Base-by-base conservation (phyloP, 2,113 vertebrate genomes). In the Etia nguti region DNA sequence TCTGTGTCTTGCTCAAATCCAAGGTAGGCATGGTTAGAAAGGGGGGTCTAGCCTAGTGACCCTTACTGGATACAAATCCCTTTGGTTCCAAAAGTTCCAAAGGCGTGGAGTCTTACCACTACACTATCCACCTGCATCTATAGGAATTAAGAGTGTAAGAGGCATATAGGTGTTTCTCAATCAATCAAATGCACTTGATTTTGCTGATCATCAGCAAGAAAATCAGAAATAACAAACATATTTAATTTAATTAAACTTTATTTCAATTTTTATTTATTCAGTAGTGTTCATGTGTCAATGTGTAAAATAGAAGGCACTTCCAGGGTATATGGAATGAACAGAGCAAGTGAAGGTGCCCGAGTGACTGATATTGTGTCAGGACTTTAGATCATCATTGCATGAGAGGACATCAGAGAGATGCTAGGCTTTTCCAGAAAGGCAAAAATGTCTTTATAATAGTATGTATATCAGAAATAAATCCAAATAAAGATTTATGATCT, bases 401-500 rank as follows among this genome's bases (percentile, higher is more conserved):
- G 22, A 22, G 54, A 22, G 6, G 54, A 12, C 54, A 24, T 22
- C 54, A 56, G 22, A 22, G 54, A 56, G 54, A 56, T 56, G 54
- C 54, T 56, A 22, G 54, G 3, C 22, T 22, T 24, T 24, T 56
- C 22, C 54, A 56, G 10, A 12, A 56, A 56, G 22, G n/a, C 6
- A 56, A 56, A 55, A 56, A 56, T 11, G 7, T 24, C 11, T 56
- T 55, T 55, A 55, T 55, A n/a, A 55, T 55, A 11, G 11, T 13
- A 56, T 56, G 22, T 4, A 13, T 13, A 24, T 56, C 54, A 56
- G 22, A 56, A 24, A 56, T 24, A 13, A 22, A 60, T 60, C 16
- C 15, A 18, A 60, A 62, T 20, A 56, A 96, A 8, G 85, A 85
- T 22, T 92, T 92, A 3, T 68, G 22, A 4, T 90, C 89, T 1